Conservation (phyloP, 2,113 vertebrate species). For the Monarcha castaneiventris region DNA sequence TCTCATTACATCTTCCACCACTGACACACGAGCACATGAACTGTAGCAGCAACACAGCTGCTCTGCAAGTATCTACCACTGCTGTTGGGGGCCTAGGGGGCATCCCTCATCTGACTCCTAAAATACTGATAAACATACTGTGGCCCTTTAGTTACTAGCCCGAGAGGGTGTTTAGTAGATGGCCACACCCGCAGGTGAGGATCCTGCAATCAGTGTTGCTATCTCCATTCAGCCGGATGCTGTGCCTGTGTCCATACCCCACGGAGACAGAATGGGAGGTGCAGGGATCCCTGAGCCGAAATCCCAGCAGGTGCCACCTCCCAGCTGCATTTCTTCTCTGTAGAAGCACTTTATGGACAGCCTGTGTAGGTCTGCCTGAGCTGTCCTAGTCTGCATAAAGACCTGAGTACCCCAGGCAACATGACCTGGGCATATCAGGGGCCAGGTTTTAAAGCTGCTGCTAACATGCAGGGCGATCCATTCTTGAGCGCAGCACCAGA, state of each 20-base stretch:
- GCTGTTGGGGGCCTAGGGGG: fast-evolving
- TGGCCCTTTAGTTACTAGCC: background rate
- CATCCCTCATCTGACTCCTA: background rate
- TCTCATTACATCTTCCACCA: background rate
- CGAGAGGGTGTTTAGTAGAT: background rate
- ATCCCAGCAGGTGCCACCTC: background rate
- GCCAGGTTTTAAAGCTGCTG: background rate
- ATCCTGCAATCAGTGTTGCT: background rate
- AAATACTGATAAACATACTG: background rate
- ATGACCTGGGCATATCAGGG: fast-evolving
- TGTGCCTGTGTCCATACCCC: background rate
- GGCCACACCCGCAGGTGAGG: background rate
- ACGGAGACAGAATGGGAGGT: fast-evolving
- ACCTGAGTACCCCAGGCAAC: background rate
- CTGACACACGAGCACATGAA: background rate
- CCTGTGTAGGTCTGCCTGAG: background rate
- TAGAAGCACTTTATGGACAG: background rate
- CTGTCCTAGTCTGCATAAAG: background rate
- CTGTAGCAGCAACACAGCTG: background rate
- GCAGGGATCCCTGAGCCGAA: background rate
- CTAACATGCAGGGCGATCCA: fast-evolving
- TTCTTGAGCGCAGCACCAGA: background rate
- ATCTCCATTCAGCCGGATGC: background rate
- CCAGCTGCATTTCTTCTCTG: background rate
- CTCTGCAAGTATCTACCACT: background rate